A percentile compares a stretch with the other conserved stretches of the same genome.
Conservation (phyloP, 2,888 invertebrate genomes). For the Drosophila gaucha region DNA sequence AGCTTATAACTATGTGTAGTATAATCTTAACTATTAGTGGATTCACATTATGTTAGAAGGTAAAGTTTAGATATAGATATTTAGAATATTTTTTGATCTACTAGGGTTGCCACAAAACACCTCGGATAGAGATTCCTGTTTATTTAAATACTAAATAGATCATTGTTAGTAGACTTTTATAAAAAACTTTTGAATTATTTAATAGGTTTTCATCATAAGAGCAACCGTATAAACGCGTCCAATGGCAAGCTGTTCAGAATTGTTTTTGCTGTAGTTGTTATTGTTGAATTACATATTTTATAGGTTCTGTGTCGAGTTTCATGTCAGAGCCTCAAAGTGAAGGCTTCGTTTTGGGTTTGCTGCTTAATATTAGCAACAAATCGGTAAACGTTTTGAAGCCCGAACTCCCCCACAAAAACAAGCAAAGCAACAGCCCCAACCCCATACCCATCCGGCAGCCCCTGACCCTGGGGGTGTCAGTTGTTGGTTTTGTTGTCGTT, state of each 20-base stretch:
- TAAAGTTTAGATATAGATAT: too few relatives aligned
- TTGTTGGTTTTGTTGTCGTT: slow-evolving; percentile 70
- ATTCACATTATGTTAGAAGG: too few relatives aligned
- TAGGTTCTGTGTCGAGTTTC: slow-evolving; percentile 48
- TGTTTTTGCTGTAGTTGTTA: slow-evolving; percentile 17
- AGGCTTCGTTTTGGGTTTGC: slow-evolving; percentile 45
- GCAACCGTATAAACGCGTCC: slow-evolving; percentile 21
- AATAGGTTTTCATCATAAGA: slow-evolving; percentile 7
- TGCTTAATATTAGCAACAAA: slow-evolving; percentile 76
- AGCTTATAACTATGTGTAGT: too few relatives aligned
- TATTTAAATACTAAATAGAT: not conserved
- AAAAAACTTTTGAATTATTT: not conserved
- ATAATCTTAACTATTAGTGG: too few relatives aligned
- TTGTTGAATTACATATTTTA: slow-evolving; percentile 56
- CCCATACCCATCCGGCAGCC: not conserved
- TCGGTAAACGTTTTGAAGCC: slow-evolving; percentile 64
- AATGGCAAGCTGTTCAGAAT: slow-evolving; percentile 3
- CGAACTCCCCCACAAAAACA: slow-evolving; percentile 24
- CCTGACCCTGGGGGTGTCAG: slow-evolving; percentile 9
- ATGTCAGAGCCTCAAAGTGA: slow-evolving; percentile 28
- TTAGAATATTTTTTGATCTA: not conserved
- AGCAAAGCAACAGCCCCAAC: slow-evolving; percentile 11
- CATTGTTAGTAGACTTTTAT: not conserved
- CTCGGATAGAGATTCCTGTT: not conserved
- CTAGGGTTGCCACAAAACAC: not conserved